These are phyloP conservation scores for Popillia japonica DNA, from an alignment of 1,140 invertebrate genomes.

Conservation along the genomic window DNA sequence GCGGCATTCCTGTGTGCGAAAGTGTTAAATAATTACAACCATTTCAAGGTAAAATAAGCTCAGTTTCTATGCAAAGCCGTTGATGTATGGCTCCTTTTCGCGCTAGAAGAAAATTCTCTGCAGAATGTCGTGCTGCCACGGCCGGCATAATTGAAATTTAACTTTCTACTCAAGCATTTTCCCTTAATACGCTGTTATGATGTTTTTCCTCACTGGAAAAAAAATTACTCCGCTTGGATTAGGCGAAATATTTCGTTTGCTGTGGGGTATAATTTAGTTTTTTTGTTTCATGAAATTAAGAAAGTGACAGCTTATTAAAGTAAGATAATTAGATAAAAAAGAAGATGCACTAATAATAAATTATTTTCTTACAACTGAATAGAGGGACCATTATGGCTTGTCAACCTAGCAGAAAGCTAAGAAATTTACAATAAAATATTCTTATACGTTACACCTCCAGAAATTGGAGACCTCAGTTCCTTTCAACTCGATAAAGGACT, in stretches of 20 bases:
- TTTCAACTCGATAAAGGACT: no score
- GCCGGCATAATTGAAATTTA: constrained; percentile 26
- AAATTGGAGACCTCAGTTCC: no score
- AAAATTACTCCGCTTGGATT: neutral
- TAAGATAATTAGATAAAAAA: neutral
- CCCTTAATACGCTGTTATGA: neutral
- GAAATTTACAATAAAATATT: no score
- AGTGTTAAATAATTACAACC: constrained; percentile 22
- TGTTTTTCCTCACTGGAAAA: neutral
- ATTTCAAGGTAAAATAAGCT: constrained; percentile 23
- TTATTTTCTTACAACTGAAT: no score
- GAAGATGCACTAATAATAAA: no score
- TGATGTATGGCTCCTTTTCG: neutral
- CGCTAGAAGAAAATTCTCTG: neutral
- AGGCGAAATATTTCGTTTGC: neutral
- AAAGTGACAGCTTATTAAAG: neutral
- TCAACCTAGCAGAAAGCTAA: no score
- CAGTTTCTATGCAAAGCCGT: constrained; percentile 21
- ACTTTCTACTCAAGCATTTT: neutral
- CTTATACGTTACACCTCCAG: no score
- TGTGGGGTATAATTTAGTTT: neutral
- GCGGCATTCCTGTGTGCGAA: constrained; percentile 5
- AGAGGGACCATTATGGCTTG: no score
- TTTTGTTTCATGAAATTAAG: no score
- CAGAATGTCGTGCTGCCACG: neutral